Percentiles rank a stretch among this genome's conserved stretches.
Conservation (phyloP, 2,797 vertebrate genomes). For the Anomalospiza imberbis region DNA sequence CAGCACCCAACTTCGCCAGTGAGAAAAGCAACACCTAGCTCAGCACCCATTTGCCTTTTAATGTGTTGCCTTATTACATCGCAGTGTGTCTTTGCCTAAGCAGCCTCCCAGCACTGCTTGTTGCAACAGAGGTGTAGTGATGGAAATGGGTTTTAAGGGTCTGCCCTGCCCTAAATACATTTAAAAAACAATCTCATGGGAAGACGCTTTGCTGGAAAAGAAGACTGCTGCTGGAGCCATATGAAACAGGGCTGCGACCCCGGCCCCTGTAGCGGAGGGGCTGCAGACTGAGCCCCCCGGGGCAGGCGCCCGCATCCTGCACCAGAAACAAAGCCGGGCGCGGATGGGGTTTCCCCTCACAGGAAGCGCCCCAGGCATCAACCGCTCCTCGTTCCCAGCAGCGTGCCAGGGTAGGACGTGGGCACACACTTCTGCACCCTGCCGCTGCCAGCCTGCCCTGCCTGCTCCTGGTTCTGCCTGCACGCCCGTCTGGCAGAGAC, state of each 20-base stretch:
- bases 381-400: neutral
- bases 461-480: neutral
- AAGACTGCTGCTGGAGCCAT: neutral
- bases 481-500: accelerated
- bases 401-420: neutral
- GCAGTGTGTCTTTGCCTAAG: neutral
- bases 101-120: neutral
- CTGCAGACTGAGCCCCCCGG: neutral
- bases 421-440: neutral
- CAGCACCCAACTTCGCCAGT: neutral
- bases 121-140: neutral
- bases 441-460: neutral
- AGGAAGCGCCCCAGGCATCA: neutral
- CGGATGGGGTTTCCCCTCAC: neutral
- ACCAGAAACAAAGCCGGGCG: accelerated
- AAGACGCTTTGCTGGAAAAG: neutral
- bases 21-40: neutral
- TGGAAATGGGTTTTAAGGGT: neutral
- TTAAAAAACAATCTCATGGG: neutral
- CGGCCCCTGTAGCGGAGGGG: accelerated
- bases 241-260: neutral
- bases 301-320: accelerated
- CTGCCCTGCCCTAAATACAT: neutral
- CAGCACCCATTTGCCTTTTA: neutral
- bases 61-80: neutral